Conservation (phyloP, 2,888 invertebrate species). For the Disparrhopalites patrizii region DNA sequence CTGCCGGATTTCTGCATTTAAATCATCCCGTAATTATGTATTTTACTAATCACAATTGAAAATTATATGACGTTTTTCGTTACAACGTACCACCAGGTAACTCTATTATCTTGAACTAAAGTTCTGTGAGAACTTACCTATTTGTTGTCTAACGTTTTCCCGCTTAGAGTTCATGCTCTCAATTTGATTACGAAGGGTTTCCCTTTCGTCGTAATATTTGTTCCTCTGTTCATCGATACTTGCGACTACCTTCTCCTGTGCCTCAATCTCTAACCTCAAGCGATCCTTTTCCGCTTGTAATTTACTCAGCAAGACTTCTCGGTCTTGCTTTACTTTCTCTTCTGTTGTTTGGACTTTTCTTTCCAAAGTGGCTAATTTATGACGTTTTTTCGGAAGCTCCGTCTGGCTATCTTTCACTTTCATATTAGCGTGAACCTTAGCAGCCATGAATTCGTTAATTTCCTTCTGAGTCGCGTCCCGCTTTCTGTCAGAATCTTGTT, state of each 20-base stretch:
- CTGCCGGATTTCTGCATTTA: slow-evolving; percentile 18
- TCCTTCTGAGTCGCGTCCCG: background rate
- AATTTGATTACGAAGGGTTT: background rate
- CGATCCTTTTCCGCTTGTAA: slow-evolving; percentile 9
- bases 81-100: background rate
- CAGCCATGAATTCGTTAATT: background rate
- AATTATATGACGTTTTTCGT: background rate
- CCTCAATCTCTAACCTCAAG: background rate
- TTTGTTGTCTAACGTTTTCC: slow-evolving; percentile 7
- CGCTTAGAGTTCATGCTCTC: slow-evolving; percentile 6
- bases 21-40: too few species aligned
- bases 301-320: slow-evolving; percentile 13
- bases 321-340: slow-evolving; percentile 10
- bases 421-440: background rate
- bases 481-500: background rate
- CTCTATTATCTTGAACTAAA: background rate
- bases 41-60: background rate
- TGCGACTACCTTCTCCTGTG: background rate
- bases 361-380: background rate
- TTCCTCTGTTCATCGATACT: slow-evolving; percentile 6
- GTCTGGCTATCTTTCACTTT: background rate
- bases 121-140: slow-evolving; percentile 14
- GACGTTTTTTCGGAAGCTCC: background rate
- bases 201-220: background rate
- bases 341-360: background rate